Conservation (phyloP, 2,797 vertebrate species). For the Sebastes dallii region DNA sequence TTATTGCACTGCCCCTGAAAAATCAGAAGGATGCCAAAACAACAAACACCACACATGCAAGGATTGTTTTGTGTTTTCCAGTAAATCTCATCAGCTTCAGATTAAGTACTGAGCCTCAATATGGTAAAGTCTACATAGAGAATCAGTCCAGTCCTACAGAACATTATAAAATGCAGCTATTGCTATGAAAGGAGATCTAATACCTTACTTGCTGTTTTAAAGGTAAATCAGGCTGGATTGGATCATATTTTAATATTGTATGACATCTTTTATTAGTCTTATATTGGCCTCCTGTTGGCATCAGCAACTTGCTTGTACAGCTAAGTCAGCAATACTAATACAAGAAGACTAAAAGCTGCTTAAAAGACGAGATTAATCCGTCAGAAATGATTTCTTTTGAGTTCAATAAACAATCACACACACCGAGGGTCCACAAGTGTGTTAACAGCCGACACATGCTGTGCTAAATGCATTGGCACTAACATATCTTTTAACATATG, state of each 20-base stretch:
- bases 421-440: conserved; percentile 17
- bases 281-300: conserved; percentile 6
- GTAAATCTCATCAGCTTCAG: conserved; percentile 13
- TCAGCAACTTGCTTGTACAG: conserved; percentile 19
- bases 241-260: conserved; percentile 1
- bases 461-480: conserved; percentile 19
- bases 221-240: background rate
- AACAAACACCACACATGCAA: background rate
- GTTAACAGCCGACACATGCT: conserved; percentile 38
- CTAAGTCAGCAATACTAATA: conserved; percentile 23
- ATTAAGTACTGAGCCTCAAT: background rate
- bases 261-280: conserved; percentile 26
- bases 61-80: background rate
- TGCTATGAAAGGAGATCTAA: background rate
- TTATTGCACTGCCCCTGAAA: background rate
- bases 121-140: background rate
- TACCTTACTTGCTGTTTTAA: conserved; percentile 2
- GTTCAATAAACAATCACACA: conserved; percentile 24
- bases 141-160: background rate
- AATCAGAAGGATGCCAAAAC: background rate
- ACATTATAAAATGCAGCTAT: background rate
- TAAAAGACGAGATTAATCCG: conserved; percentile 41
- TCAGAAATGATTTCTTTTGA: conserved; percentile 42
- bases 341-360: conserved; percentile 43
- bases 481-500: conserved; percentile 34